Percentiles rank a stretch among this genome's conserved stretches.
Conservation (phyloP, 2,888 invertebrate genomes). For the Melinaea menophilus region DNA sequence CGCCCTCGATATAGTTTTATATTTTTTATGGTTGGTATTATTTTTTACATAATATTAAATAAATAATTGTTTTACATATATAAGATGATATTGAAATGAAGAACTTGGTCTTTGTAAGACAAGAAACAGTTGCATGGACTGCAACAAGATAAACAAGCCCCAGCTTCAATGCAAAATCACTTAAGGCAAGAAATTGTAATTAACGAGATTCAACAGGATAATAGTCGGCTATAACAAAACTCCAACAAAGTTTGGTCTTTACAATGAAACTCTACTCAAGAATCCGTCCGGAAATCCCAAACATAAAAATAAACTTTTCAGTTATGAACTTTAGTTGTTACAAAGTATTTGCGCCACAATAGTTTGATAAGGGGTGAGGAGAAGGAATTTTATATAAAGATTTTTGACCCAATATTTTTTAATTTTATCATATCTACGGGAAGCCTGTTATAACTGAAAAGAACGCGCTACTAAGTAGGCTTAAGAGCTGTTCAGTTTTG, state of each 20-base stretch:
- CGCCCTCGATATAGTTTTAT: not conserved
- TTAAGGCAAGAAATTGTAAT: conserved; percentile 29
- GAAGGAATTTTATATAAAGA: conserved; percentile 3
- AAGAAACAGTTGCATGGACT: conserved; percentile 1
- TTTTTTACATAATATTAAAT: not conserved
- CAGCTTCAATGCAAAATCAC: conserved; percentile 22
- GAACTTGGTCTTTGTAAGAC: not conserved
- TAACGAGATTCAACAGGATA: conserved; percentile 30
- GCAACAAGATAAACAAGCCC: conserved; percentile 29
- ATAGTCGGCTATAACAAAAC: conserved; percentile 24
- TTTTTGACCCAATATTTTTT: not conserved
- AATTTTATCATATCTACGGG: not conserved
- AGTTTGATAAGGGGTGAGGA: conserved; percentile 13
- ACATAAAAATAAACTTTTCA: conserved; percentile 37
- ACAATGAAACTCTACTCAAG: conserved; percentile 13
- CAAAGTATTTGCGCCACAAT: conserved; percentile 20
- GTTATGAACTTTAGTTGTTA: conserved; percentile 31
- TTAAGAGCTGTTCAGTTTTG: not conserved
- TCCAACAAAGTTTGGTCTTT: conserved; percentile 14
- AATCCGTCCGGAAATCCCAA: conserved; percentile 31
- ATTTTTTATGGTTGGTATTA: too few relatives aligned
- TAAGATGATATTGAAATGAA: not conserved
- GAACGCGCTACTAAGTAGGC: not conserved
- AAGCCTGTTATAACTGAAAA: not conserved
- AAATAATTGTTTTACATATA: not conserved